A percentile compares a stretch with the other conserved stretches of the same genome.
Evolutionary conservation across 2,888 invertebrate genomes (phyloP).

Genomic region (Melieria picta): DNA sequence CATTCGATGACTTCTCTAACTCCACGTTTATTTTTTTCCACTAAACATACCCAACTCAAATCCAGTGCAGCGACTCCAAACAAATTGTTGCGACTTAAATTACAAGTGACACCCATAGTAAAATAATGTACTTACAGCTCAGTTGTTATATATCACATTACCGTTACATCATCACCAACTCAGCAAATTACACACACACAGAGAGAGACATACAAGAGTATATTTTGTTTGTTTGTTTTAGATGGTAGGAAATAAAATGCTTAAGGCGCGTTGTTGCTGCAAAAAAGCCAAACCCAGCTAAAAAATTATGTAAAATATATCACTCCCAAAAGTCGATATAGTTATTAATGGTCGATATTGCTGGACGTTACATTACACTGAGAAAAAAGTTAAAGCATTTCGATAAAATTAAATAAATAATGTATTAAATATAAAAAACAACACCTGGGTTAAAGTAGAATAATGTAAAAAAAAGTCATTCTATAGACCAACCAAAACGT

Average conservation of each 20-base stretch:
- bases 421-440: constrained; percentile 18
- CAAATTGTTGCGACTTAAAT: constrained; percentile 24
- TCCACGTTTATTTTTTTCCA: no score
- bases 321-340: constrained; percentile 25
- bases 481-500: constrained; percentile 14
- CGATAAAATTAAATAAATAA: neutral
- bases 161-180: constrained; percentile 30
- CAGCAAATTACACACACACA: constrained; percentile 31
- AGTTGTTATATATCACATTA: constrained; percentile 30
- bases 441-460: neutral
- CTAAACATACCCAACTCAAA: no score
- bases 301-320: constrained; percentile 16
- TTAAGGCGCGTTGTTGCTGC: constrained; percentile 26
- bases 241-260: constrained; percentile 22
- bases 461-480: constrained; percentile 7
- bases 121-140: constrained; percentile 30
- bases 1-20: no score
- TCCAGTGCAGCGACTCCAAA: constrained; percentile 72
- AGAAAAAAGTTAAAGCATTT: constrained; percentile 22
- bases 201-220: constrained; percentile 26
- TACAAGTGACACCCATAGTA: constrained; percentile 21
- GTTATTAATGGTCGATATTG: neutral
- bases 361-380: constrained; percentile 31
- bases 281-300: constrained; percentile 32
- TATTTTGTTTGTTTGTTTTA: constrained; percentile 10